Base-by-base conservation (phyloP, 2,888 invertebrate genomes). In the Dorcus parallelipipedus region DNA sequence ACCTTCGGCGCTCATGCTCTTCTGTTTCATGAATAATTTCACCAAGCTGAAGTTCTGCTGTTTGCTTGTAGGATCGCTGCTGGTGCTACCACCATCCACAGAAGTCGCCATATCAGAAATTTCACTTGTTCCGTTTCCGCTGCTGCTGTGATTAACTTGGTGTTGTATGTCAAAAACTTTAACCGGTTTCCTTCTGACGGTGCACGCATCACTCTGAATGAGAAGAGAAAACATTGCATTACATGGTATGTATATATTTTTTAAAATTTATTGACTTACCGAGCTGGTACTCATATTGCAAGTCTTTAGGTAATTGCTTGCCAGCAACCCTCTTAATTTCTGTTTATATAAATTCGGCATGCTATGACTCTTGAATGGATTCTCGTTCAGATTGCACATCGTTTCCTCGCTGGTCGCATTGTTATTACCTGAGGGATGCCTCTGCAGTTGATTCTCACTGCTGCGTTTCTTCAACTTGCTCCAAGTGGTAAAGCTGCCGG, bases 1-100 rank as follows among this genome's bases (percentile, higher is more conserved):
- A 57, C 87, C 87, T 75, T 91, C 91, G 55, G 87, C 87, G 65
- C 91, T 90, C 80, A 86, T 86, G 75, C 91, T 92, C 76, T 92
- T 92, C 74, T 93, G 93, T 76, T 93, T 93, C 84, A 94, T 93
- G 73, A 93, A 94, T 64, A 93, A 81, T 77, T 91, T 91, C 45
- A 94, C 91, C 72, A 94, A 83, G 78, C 89, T 93, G 76, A 93
- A 87, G 66, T 89, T 86, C 63, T 89, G 85, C 67, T 86, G 83
- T 50, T 64, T 73, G 58, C 67, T 72, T 52, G 63, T 64, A 10
- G 59, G 78, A 80, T 81, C 65, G 56, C 56, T 67, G 69, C 71
- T 73, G 49, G 72, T 73, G 52, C 70, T 72, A 52, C 71, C 74
- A 3, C 71, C 73, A 58, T 79, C 78, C 2, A 77, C 70, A 3